A percentile compares a stretch with the other conserved stretches of the same genome.
phyloP scores from a whole-genome alignment of 2,797 vertebrate genomes.

The Dipus sagitta region DNA sequence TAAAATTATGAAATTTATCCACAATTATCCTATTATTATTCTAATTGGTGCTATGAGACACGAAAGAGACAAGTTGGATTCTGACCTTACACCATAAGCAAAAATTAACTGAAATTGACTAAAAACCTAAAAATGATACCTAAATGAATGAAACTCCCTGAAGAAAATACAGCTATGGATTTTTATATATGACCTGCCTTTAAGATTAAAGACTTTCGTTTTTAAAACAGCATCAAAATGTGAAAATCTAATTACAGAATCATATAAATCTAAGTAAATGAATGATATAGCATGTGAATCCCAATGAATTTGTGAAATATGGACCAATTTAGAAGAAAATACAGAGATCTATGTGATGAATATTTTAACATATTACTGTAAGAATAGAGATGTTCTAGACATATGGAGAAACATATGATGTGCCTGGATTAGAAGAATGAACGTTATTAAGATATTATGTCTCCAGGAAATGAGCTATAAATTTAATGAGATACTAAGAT shows the following conservation, averaged over 20 bases:
- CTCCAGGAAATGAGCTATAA: neutral
- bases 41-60: neutral
- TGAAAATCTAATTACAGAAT: neutral
- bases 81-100: neutral
- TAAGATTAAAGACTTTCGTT: constrained; percentile 10
- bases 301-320: neutral
- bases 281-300: neutral
- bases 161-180: neutral
- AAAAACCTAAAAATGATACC: neutral
- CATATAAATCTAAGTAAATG: neutral
- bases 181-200: neutral
- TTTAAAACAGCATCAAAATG: neutral
- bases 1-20: constrained; percentile 2
- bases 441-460: neutral
- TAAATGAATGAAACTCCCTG: neutral
- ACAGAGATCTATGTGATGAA: neutral
- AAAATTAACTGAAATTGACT: constrained; percentile 34
- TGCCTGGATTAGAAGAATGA: neutral
- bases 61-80: neutral
- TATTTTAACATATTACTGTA: neutral
- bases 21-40: neutral
- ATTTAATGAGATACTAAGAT: neutral
- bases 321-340: constrained; percentile 11
- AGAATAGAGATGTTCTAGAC: neutral
- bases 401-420: neutral